Base-by-base conservation (phyloP, 2,888 invertebrate species). In the Cyclophora albipunctata region DNA sequence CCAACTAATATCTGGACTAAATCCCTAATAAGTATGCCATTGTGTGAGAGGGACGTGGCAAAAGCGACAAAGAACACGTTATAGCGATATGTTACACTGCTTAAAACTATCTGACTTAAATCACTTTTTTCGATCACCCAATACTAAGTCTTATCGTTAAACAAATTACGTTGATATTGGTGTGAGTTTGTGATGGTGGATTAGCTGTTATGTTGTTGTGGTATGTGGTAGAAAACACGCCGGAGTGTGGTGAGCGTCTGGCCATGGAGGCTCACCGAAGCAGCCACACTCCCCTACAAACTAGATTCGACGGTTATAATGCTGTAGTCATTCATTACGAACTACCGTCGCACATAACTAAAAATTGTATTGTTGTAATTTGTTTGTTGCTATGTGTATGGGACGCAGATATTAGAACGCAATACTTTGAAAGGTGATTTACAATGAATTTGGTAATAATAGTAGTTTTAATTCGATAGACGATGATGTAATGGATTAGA, bases 1-100 rank as follows among this genome's bases (percentile, higher is more conserved):
- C 87, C 84, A 87, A 87, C 87, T 88, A 87, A 87, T 88, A 88
- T 86, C 88, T 86, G 88, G 84, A 87, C 87, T 87, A 87, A 87
- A 87, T 87, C 88, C 87, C 88, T 88, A 87, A 88, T 88, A 88
- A 88, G 88, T 88, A 87, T 86, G 86, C 88, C 86, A 87, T 87
- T 87, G 88, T 86, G 80, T 80, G 87, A 85, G 86, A 87, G 88
- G 82, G 88, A 85, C 84, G 81, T 75, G 81, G 81, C 77, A 71
- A 71, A 80, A 80, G 77, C 84, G 77, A 86, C 87, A 87, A 88
- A 88, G 87, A 85, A 84, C 86, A 84, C 81, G 86, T 88, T 86
- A 88, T 84, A 84, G 73, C 86, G 84, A 87, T 87, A 83, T 81
- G 78, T 66, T 66, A 60, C 60, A 62, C 56, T 42, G 37, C 47